These are phyloP conservation scores for Ceratotherium simum DNA, from an alignment of 2,113 vertebrate genomes.

Conservation along the genomic window DNA sequence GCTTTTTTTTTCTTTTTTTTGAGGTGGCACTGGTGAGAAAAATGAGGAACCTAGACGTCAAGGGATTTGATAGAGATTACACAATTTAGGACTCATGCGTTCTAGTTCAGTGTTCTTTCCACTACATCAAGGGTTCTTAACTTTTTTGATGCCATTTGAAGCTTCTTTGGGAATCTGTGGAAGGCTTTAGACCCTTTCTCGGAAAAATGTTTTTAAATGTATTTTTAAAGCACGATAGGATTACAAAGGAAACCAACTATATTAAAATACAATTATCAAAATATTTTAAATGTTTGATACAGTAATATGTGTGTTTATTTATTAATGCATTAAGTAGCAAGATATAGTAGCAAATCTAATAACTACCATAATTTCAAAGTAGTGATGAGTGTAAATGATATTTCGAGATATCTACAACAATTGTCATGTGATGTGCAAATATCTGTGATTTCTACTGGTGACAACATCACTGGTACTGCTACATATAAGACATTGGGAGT, in stretches of 20 bases:
- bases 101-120: background rate
- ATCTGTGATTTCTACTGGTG: background rate
- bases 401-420: background rate
- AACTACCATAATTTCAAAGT: background rate
- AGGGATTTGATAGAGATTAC: background rate
- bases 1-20: background rate
- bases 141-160: background rate
- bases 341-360: background rate
- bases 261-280: conserved; percentile 43
- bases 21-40: conserved; percentile 10
- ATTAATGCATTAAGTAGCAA: conserved; percentile 11
- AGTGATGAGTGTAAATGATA: background rate
- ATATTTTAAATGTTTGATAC: background rate
- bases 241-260: conserved; percentile 10
- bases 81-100: background rate
- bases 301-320: background rate
- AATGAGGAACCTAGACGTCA: background rate
- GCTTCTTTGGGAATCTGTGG: background rate
- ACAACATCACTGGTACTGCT: background rate
- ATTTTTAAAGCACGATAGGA: background rate
- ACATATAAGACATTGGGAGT: background rate
- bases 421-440: background rate
- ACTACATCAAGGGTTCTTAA: background rate
- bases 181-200: background rate
- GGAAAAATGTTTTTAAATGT: conserved; percentile 30